A percentile compares a stretch with the other conserved stretches of the same genome.
Conservation (phyloP, 92 coral and sea anemone genomes). For the Palythoa heliodiscus region DNA sequence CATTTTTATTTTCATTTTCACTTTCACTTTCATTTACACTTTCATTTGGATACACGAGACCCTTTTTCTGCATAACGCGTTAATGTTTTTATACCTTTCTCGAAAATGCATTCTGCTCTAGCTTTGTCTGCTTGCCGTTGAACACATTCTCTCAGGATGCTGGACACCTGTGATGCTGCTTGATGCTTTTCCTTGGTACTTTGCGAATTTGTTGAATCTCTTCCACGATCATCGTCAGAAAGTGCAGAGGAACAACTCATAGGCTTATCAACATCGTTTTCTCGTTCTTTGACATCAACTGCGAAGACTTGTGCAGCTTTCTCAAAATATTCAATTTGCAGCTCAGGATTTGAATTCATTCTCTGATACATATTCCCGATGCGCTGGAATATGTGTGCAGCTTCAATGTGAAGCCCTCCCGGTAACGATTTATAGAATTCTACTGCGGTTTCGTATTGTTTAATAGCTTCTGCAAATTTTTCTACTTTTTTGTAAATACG, state of each 20-base stretch:
- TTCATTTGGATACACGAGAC: too few species aligned
- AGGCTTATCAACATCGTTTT: neutral
- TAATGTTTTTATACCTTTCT: conserved; percentile 4
- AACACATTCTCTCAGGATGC: conserved; percentile 10
- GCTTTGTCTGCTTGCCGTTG: conserved; percentile 31
- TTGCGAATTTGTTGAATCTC: neutral
- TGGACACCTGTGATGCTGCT: neutral
- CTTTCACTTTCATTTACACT: too few species aligned
- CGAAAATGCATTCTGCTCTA: conserved; percentile 26
- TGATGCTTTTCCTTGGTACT: neutral
- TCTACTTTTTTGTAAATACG: conserved; percentile 2
- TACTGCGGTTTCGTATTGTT: conserved; percentile 10
- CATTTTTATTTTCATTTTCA: too few species aligned
- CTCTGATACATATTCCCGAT: conserved; percentile 21
- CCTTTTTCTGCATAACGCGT: neutral
- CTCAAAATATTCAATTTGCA: conserved; percentile 11
- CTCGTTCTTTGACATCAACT: conserved; percentile 1
- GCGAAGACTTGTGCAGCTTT: conserved; percentile 30
- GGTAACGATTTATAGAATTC: neutral
- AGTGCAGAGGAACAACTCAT: neutral
- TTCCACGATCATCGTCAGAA: neutral
- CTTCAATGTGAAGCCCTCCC: conserved; percentile 30
- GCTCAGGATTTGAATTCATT: conserved; percentile 10
- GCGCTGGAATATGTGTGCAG: conserved; percentile 16
- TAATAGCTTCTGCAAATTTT: conserved; percentile 12